phyloP scores from a whole-genome alignment of 2,888 invertebrate species.

The Sturmia bella region DNA sequence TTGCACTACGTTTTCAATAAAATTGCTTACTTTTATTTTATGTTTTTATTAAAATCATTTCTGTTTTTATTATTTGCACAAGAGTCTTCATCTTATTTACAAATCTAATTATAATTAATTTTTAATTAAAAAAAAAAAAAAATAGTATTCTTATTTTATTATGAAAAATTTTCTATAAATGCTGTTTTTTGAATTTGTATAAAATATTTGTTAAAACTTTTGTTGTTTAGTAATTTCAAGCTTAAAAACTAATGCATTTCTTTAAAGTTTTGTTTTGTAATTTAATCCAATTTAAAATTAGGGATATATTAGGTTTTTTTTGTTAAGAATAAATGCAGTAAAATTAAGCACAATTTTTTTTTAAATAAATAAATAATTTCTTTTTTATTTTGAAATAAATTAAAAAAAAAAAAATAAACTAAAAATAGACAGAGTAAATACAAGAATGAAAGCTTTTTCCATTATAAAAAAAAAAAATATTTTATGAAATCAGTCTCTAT shows the following conservation, averaged over 20 bases:
- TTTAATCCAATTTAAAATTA: conserved; percentile 23
- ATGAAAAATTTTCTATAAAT: conserved; percentile 67
- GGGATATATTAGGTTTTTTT: conserved; percentile 10
- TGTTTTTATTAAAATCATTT: conserved; percentile 13
- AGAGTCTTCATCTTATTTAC: conserved; percentile 67
- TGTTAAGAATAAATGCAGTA: conserved; percentile 77
- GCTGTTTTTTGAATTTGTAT: conserved; percentile 21
- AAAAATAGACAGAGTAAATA: conserved; percentile 57
- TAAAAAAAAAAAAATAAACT: conserved; percentile 69
- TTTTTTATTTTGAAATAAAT: conserved; percentile 44
- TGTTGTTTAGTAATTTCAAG: conserved; percentile 69
- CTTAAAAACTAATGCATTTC: conserved; percentile 74
- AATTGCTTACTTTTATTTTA: too few species aligned
- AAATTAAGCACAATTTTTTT: conserved; percentile 78
- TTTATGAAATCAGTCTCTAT: conserved; percentile 78
- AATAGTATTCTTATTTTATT: conserved; percentile 45
- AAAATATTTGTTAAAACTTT: conserved; percentile 47
- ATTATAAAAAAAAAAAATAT: conserved; percentile 39
- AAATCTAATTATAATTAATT: conserved; percentile 64
- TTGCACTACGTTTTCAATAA: too few species aligned
- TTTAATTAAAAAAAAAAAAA: conserved; percentile 44
- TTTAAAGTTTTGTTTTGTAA: conserved; percentile 19
- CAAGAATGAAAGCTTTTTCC: conserved; percentile 46
- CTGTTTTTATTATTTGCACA: conserved; percentile 67
- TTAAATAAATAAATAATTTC: conserved; percentile 50